Evolutionary conservation across 2,888 invertebrate genomes (phyloP).

Genomic region (Drosophila nr. perissopoda): DNA sequence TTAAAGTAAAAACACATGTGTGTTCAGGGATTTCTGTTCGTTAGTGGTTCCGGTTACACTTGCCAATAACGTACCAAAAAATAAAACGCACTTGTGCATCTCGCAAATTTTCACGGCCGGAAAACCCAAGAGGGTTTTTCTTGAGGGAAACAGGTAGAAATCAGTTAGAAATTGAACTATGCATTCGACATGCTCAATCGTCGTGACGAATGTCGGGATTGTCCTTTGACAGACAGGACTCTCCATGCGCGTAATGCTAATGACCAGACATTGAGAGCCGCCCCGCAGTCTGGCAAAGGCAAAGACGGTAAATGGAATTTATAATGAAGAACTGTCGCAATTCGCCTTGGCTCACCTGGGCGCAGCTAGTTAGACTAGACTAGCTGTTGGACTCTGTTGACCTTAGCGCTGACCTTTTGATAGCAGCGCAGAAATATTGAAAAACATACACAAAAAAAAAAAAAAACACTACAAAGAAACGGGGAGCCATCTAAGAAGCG

Average conservation of each 20-base stretch:
- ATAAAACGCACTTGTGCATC: conserved; percentile 42
- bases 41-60: conserved; percentile 50
- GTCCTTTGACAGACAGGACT: conserved; percentile 19
- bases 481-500: background rate
- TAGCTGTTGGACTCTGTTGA: conserved; percentile 19
- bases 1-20: conserved; percentile 43
- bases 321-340: conserved; percentile 31
- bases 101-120: conserved; percentile 51
- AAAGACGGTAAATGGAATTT: background rate
- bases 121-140: conserved; percentile 48
- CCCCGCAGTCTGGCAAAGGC: conserved; percentile 22
- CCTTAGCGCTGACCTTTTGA: conserved; percentile 53
- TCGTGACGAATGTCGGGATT: conserved; percentile 41
- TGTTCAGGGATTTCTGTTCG: conserved; percentile 1
- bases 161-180: conserved; percentile 22
- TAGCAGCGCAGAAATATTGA: conserved; percentile 29
- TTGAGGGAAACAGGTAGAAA: conserved; percentile 56
- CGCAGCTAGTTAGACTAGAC: conserved; percentile 1
- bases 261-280: conserved; percentile 41
- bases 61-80: conserved; percentile 22
- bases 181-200: conserved; percentile 60
- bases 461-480: background rate
- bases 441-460: background rate
- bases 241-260: conserved; percentile 52
- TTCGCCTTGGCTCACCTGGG: conserved; percentile 40